Evolutionary conservation across 2,797 vertebrate species (phyloP).

Genomic region (Diceros bicornis): DNA sequence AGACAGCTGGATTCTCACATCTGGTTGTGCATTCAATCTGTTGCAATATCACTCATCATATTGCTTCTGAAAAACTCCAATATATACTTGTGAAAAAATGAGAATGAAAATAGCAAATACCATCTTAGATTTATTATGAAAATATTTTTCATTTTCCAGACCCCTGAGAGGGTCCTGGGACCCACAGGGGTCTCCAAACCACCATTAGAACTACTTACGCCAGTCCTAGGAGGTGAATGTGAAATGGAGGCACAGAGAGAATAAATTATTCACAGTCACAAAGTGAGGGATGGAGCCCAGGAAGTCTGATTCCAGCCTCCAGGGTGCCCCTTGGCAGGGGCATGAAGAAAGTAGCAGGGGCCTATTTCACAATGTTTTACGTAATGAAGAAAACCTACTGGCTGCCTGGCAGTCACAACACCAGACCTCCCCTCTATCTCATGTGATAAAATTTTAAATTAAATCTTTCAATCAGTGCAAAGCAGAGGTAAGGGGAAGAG

Average conservation of each 20-base stretch:
- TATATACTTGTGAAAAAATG: neutral
- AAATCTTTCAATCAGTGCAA: neutral
- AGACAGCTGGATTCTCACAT: slow-evolving; percentile 18
- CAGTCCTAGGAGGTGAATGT: neutral
- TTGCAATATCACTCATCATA: neutral
- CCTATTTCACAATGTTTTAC: neutral
- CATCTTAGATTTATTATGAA: neutral
- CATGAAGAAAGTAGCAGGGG: no score
- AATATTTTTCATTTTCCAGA: slow-evolving; percentile 6
- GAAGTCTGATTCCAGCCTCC: no score
- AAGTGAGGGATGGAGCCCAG: neutral
- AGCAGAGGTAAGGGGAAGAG: neutral
- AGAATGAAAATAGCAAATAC: slow-evolving; percentile 48
- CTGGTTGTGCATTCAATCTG: neutral
- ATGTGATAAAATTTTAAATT: neutral
- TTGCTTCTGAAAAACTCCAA: slow-evolving; percentile 6
- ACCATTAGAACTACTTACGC: neutral
- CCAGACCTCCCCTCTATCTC: neutral
- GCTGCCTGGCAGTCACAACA: neutral
- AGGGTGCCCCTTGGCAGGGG: neutral
- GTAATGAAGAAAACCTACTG: neutral
- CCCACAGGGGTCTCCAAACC: neutral
- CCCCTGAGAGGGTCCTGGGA: neutral
- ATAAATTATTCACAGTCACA: neutral
- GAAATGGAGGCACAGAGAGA: neutral